These are phyloP conservation scores for Pholis gunnellus DNA, from an alignment of 2,113 vertebrate genomes.

Conservation along the genomic window DNA sequence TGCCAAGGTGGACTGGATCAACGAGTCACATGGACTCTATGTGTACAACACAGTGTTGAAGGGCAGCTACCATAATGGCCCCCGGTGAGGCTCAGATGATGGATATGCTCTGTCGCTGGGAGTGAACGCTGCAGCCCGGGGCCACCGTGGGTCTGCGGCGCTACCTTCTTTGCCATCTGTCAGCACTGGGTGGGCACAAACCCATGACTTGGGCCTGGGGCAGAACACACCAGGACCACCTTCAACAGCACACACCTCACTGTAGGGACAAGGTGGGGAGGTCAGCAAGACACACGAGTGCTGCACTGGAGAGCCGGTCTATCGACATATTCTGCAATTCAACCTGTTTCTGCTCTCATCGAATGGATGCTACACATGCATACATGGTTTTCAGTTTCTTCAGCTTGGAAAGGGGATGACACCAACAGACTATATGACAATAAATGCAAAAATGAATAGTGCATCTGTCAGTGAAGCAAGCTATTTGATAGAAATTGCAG, in stretches of 20 bases:
- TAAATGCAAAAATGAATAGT: slow-evolving; percentile 59
- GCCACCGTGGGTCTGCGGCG: slow-evolving; percentile 64
- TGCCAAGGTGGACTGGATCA: slow-evolving; percentile 62
- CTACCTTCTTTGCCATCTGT: slow-evolving; percentile 77
- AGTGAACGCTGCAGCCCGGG: slow-evolving; percentile 61
- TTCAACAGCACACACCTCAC: slow-evolving; percentile 30
- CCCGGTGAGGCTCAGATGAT: slow-evolving; percentile 79
- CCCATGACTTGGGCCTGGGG: slow-evolving; percentile 50
- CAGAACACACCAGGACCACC: slow-evolving; percentile 46
- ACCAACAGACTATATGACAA: slow-evolving; percentile 21
- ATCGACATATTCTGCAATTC: slow-evolving; percentile 5
- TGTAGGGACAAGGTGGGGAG: slow-evolving; percentile 35
- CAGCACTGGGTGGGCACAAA: slow-evolving; percentile 68
- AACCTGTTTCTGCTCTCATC: slow-evolving; percentile 7
- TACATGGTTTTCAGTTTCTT: slow-evolving; percentile 19
- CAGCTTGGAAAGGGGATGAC: slow-evolving; percentile 2
- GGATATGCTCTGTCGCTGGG: slow-evolving; percentile 74
- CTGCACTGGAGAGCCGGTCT: slow-evolving; percentile 18
- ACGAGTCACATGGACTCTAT: slow-evolving; percentile 36
- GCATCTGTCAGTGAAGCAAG: slow-evolving; percentile 34
- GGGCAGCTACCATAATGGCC: slow-evolving; percentile 76
- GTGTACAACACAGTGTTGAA: slow-evolving; percentile 63
- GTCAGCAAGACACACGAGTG: slow-evolving; percentile 37
- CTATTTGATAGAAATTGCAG: slow-evolving; percentile 16
- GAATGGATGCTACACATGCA: not conserved